Evolutionary conservation across 2,888 invertebrate species (phyloP).

Genomic region (Hypolimnas misippus): DNA sequence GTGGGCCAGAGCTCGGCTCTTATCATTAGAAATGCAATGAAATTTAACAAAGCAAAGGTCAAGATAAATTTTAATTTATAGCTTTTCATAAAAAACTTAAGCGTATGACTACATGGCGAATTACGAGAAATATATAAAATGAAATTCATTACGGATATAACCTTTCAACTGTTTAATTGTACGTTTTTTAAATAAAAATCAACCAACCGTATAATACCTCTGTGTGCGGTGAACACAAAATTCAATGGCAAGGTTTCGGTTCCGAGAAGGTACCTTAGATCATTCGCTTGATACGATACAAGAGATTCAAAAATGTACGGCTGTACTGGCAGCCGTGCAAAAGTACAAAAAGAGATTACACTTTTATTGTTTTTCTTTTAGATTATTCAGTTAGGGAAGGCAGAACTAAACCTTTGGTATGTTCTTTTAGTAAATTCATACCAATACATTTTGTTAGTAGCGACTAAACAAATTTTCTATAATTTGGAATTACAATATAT

Average conservation of each 20-base stretch:
- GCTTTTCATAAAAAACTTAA: too few species aligned
- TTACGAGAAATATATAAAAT: too few species aligned
- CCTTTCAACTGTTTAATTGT: slow-evolving; percentile 21
- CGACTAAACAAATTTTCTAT: too few species aligned
- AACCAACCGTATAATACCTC: slow-evolving; percentile 36
- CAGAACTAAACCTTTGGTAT: slow-evolving; percentile 5
- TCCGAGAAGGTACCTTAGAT: slow-evolving; percentile 52
- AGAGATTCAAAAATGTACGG: slow-evolving; percentile 34
- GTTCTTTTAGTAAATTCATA: neutral
- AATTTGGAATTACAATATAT: too few species aligned
- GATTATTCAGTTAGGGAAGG: slow-evolving; percentile 23
- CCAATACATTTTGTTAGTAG: too few species aligned
- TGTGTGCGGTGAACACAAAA: slow-evolving; percentile 42
- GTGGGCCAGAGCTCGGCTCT: too few species aligned
- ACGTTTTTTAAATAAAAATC: slow-evolving; percentile 39
- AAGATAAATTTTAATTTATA: too few species aligned
- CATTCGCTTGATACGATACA: slow-evolving; percentile 48
- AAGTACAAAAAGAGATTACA: slow-evolving; percentile 27
- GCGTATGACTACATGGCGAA: too few species aligned
- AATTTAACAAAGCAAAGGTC: too few species aligned
- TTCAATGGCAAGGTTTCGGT: slow-evolving; percentile 42
- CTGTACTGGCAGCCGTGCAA: slow-evolving; percentile 23
- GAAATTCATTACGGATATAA: slow-evolving; percentile 7
- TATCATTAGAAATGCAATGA: too few species aligned
- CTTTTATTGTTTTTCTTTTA: slow-evolving; percentile 28